A percentile compares a stretch with the other conserved stretches of the same genome.
Conservation (phyloP, 2,888 invertebrate species). For the Epinotia bilunana region DNA sequence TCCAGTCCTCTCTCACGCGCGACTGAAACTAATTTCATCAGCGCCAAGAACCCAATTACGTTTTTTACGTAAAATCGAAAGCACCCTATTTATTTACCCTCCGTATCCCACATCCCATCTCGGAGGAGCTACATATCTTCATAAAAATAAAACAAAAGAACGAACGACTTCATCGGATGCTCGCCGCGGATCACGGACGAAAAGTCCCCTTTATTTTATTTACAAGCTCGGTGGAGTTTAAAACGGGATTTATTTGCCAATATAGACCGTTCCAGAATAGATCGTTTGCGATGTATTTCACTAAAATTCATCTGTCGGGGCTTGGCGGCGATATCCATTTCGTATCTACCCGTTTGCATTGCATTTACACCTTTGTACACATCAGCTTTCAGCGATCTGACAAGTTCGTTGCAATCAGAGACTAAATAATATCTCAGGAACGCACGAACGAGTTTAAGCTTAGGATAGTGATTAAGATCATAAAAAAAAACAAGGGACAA, state of each 20-base stretch:
- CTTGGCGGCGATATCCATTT: conserved; percentile 39
- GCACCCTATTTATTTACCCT: conserved; percentile 62
- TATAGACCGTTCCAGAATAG: conserved; percentile 62
- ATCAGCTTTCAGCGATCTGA: neutral
- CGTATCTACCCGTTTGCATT: conserved; percentile 22
- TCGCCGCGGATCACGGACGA: conserved; percentile 66
- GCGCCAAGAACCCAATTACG: conserved; percentile 41
- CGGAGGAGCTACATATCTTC: conserved; percentile 71
- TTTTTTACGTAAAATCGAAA: conserved; percentile 51
- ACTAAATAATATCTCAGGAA: neutral
- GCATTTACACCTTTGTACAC: neutral
- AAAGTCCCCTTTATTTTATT: conserved; percentile 75
- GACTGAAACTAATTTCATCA: conserved; percentile 37
- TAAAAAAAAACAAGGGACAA: no score
- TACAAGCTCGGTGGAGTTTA: conserved; percentile 72
- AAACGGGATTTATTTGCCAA: conserved; percentile 76
- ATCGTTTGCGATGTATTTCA: conserved; percentile 48
- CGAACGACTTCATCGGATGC: conserved; percentile 65
- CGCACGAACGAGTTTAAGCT: no score
- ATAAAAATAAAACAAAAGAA: conserved; percentile 73
- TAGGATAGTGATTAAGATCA: neutral
- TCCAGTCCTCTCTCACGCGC: conserved; percentile 8
- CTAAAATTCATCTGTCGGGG: conserved; percentile 42
- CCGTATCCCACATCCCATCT: conserved; percentile 60
- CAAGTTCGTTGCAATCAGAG: neutral